Percentiles rank a stretch among this genome's conserved stretches.
Conservation (phyloP, 2,797 vertebrate genomes). For the Kryptopterus vitreolus region DNA sequence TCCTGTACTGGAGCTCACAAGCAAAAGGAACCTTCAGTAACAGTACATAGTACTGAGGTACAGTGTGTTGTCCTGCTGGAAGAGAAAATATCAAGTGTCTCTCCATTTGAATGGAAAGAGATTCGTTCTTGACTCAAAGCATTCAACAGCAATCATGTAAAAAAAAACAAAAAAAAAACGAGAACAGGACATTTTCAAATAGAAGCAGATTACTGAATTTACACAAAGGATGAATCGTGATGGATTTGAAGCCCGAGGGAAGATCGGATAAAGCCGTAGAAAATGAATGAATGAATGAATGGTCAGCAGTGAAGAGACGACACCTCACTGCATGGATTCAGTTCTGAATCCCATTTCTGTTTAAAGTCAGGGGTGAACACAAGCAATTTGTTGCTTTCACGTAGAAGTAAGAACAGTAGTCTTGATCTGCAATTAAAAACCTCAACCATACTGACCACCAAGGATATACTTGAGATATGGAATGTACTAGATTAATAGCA, state of each 20-base stretch:
- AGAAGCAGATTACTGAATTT: neutral
- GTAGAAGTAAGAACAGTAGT: neutral
- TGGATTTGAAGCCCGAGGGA: neutral
- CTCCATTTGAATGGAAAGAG: neutral
- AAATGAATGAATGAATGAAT: constrained; percentile 4
- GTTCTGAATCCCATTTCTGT: neutral
- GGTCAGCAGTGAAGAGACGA: constrained; percentile 3
- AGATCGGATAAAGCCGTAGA: no score
- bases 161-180: neutral
- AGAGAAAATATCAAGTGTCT: neutral
- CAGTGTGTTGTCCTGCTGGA: neutral
- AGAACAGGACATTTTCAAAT: neutral
- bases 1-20: constrained; percentile 22
- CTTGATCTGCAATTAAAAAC: neutral
- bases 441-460: neutral
- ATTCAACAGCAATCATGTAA: neutral
- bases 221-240: neutral
- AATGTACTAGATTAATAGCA: neutral
- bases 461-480: neutral
- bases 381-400: neutral
- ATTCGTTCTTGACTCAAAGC: constrained; percentile 11
- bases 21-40: neutral
- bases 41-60: neutral
- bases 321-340: neutral
- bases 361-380: neutral